Evolutionary conservation across 2,888 invertebrate genomes (phyloP), one percentile per base, ranked within the genome.

Genomic region (Trachelus troglodyta): DNA sequence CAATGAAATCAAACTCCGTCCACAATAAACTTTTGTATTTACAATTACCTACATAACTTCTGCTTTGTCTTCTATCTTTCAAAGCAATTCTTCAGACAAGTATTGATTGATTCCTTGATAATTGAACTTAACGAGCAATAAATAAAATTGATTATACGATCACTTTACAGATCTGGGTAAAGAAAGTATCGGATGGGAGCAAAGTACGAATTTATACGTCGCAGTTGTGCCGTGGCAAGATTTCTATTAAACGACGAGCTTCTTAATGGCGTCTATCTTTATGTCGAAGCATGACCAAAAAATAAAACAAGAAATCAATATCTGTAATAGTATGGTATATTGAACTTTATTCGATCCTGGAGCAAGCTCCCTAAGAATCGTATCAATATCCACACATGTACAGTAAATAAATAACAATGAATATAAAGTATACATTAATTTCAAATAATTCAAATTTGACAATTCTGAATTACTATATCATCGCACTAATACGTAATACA

Each of bases 151-250:
- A 56, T 9, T 56, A 23, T 23, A 56, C 56, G 3, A 33, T 85
- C 84, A 86, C 83, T 83, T 94, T 94, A 2, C 92, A 98, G 97
- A 95, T 98, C 89, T 98, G 96, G 95, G 97, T 98, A 74, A 97
- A 98, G 89, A 97, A 97, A 91, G 94, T 95, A 0, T 92, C 92
- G 6, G 97, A 97, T 87, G 94, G 94, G 80, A 95, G 95, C 82
- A 96, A 98, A 92, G 94, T 97, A 33, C 94, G 96, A 90, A 97
- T 98, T 89, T 97, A 95, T 90, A 94, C 97, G 86, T 94, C 96
- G 1, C 96, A 98, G 90, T 92, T 98, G 85, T 95, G 96, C 81
- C 95, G 97, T 85, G 98, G 98, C 31, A 98, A 97, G 93, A 95
- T 97, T 89, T 95, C 96, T 34, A 95, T 98, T 86, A 97, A 97